Evolutionary conservation across 2,888 invertebrate genomes (phyloP).

Genomic region (Lithophane semibrunnea): DNA sequence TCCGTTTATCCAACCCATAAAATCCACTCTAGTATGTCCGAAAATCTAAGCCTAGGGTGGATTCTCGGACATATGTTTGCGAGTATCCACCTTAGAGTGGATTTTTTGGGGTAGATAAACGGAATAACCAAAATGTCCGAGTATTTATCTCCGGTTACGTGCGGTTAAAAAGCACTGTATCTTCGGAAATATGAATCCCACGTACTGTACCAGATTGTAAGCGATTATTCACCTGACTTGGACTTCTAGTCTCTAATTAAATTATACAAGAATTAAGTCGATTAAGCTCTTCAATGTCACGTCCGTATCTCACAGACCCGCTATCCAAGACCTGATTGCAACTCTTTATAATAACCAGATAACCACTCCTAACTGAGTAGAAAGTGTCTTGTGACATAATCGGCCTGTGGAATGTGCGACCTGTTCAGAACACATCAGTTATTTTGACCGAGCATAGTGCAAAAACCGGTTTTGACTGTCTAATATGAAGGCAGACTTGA

Average conservation of each 20-base stretch:
- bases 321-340: conserved; percentile 17
- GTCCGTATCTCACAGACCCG: not conserved
- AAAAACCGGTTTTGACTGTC: conserved; percentile 23
- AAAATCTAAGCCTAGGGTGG: too few species aligned
- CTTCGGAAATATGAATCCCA: not conserved
- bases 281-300: conserved; percentile 29
- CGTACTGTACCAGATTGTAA: not conserved
- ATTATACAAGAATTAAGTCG: conserved; percentile 19
- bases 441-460: not conserved
- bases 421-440: conserved; percentile 26
- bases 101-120: too few species aligned
- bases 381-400: conserved; percentile 28
- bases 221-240: not conserved
- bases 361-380: conserved; percentile 28
- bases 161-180: too few species aligned
- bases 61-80: too few species aligned
- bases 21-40: too few species aligned
- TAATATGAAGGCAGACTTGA: not conserved
- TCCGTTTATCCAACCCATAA: too few species aligned
- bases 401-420: conserved; percentile 31
- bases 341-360: conserved; percentile 5
- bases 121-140: too few species aligned
- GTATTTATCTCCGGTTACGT: too few species aligned
- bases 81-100: too few species aligned
- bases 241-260: not conserved